These are phyloP conservation scores for Pachypsylla venusta DNA, from an alignment of 1,140 invertebrate genomes.

Conservation along the genomic window DNA sequence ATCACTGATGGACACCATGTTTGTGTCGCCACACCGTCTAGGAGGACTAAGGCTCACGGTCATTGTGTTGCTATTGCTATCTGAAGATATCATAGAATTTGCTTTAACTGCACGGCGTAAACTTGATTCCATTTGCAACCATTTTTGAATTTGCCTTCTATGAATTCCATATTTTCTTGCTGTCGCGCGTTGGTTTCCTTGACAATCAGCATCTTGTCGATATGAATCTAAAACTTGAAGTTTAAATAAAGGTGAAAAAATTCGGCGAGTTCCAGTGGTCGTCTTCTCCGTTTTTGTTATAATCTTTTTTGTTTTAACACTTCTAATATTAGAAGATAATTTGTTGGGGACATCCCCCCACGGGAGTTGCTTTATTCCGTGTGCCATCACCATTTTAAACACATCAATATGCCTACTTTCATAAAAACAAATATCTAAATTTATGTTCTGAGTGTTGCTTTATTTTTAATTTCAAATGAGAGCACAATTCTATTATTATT, in stretches of 20 bases:
- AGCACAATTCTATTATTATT: no score
- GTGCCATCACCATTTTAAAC: neutral
- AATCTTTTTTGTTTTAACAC: neutral
- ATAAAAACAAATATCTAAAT: no score
- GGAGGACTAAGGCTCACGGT: constrained; percentile 35
- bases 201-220: constrained; percentile 61
- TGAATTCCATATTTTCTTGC: constrained; percentile 76
- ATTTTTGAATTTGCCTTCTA: constrained; percentile 72
- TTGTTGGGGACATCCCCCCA: neutral
- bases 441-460: no score
- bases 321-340: neutral
- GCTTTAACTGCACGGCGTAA: constrained; percentile 37
- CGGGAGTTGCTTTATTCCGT: neutral
- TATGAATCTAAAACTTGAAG: constrained; percentile 72
- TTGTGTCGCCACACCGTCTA: constrained; percentile 34
- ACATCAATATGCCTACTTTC: no score
- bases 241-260: constrained; percentile 64
- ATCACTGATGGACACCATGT: neutral
- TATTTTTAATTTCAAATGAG: no score
- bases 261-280: constrained; percentile 27
- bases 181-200: constrained; percentile 68
- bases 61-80: constrained; percentile 24
- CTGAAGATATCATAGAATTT: constrained; percentile 11
- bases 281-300: neutral
- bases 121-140: constrained; percentile 64